Percentiles rank a stretch among this genome's conserved stretches.
These are phyloP conservation scores for Mantis religiosa DNA, from an alignment of 2,888 invertebrate genomes.

Conservation along the genomic window DNA sequence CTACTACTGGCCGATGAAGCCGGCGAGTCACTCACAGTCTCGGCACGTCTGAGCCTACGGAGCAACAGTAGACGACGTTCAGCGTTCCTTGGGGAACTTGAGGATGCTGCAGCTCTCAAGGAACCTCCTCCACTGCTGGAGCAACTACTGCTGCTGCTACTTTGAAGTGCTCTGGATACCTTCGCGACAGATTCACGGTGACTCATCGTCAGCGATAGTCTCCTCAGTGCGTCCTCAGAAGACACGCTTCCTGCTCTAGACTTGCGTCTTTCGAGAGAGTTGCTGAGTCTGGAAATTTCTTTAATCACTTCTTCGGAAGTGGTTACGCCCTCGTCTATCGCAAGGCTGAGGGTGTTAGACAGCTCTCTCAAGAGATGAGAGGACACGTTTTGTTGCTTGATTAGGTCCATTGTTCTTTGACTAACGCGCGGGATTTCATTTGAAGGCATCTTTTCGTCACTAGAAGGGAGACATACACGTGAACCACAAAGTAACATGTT, in stretches of 20 bases:
- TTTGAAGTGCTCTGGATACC: slow-evolving; percentile 43
- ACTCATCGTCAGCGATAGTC: slow-evolving; percentile 43
- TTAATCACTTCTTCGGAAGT: slow-evolving; percentile 42
- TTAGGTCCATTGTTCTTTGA: neutral
- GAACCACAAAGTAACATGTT: slow-evolving; percentile 40
- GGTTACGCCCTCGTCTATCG: slow-evolving; percentile 38
- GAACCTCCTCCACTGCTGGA: slow-evolving; percentile 36
- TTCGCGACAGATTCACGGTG: slow-evolving; percentile 43
- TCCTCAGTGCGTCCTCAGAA: slow-evolving; percentile 46
- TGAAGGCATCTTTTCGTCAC: neutral
- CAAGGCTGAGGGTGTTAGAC: slow-evolving; percentile 43
- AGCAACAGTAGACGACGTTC: neutral
- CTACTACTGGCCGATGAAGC: neutral
- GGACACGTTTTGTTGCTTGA: slow-evolving; percentile 26
- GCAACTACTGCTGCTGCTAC: slow-evolving; percentile 38
- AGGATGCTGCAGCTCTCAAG: slow-evolving; percentile 34
- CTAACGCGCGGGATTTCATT: slow-evolving; percentile 27
- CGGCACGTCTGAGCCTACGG: neutral
- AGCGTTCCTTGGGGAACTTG: slow-evolving; percentile 34
- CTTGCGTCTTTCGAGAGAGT: slow-evolving; percentile 34
- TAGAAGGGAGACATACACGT: neutral
- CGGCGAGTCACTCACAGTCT: neutral
- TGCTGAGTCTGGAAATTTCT: slow-evolving; percentile 41
- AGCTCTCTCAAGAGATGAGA: slow-evolving; percentile 42
- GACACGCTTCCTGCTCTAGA: slow-evolving; percentile 22